Base-by-base conservation (phyloP, 2,113 vertebrate species). In the Poeciliopsis occidentalis region DNA sequence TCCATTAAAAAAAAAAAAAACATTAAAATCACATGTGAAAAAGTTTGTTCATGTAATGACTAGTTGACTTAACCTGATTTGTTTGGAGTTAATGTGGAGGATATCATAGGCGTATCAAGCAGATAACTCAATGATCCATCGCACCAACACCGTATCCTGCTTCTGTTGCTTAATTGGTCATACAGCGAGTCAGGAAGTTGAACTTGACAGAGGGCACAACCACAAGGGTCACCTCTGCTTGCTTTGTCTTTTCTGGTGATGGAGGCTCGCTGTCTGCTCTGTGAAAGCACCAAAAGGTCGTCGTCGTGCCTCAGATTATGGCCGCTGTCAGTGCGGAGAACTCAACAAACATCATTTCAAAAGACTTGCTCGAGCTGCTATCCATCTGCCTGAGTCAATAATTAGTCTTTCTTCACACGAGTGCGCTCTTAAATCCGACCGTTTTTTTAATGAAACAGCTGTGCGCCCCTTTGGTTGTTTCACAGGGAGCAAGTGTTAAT, bases 401-500 rank as follows among this genome's bases (percentile, higher is more conserved):
- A 76, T 44, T 62, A 75, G 8, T 15, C 67, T 34, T 39, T 64
- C 54, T 75, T 41, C 34, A 47, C 24, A 44, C 37, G 62, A 63
- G 71, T 63, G 17, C 13, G 34, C 41, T 2, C 0, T n/a, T 30
- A n/a, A n/a, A 37, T 64, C 57, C 39, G 19, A 64, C 63, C 30
- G 24, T 57, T 41, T 26, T 67, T 26, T 64, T 69, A 26, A 26
- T 66, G 29, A 44, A 32, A 67, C 60, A 71, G 68, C 78, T 67
- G 30, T 60, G 32, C 62, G 60, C 61, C 69, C 70, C 70, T 60
- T 54, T 62, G 51, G 61, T 34, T 62, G 57, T 76, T 81, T 64
- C 68, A 57, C 29, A 67, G 70, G 69, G 64, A 83, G 66, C 34
- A 73, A 73, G 74, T 61, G 75, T 37, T 68, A 75, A 79, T 68